phyloP scores from a whole-genome alignment of 2,797 vertebrate genomes.

The Garrulus glandarius region DNA sequence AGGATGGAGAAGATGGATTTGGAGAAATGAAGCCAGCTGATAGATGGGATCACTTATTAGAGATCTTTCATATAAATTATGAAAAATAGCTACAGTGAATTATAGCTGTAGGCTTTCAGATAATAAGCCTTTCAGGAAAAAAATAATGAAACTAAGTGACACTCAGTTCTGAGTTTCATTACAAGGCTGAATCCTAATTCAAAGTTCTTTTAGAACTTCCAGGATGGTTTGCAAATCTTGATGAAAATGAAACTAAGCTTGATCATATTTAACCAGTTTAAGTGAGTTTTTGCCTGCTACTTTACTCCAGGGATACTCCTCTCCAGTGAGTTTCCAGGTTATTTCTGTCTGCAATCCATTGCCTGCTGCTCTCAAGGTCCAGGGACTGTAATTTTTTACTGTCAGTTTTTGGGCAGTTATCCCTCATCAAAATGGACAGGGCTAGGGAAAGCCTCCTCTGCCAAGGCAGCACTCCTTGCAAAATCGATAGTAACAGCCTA shows the following conservation, averaged over 20 bases:
- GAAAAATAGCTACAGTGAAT: slow-evolving; percentile 36
- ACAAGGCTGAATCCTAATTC: slow-evolving; percentile 17
- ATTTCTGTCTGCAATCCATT: background rate
- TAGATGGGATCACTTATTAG: slow-evolving; percentile 32
- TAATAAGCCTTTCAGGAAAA: slow-evolving; percentile 42
- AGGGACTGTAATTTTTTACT: background rate
- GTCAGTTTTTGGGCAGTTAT: background rate
- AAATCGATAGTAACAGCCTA: background rate
- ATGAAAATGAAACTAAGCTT: background rate
- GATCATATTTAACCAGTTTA: background rate
- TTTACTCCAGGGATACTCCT: background rate
- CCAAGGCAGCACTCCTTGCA: background rate
- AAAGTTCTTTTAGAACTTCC: slow-evolving; percentile 16
- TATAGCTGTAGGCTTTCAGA: slow-evolving; percentile 28
- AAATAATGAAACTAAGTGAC: slow-evolving; percentile 15
- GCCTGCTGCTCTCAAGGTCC: background rate
- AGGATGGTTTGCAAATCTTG: background rate
- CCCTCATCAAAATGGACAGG: background rate
- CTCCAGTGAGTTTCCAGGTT: background rate
- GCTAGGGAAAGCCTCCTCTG: background rate
- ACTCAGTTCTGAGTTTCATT: slow-evolving; percentile 1
- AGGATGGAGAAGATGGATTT: slow-evolving; percentile 4
- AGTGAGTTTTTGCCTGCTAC: background rate
- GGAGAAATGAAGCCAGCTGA: slow-evolving; percentile 23
- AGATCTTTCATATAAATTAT: slow-evolving; percentile 37